Percentiles rank a stretch among this genome's conserved stretches.
phyloP scores from a whole-genome alignment of 1,140 invertebrate species.

The Aphelenchoides besseyi region DNA sequence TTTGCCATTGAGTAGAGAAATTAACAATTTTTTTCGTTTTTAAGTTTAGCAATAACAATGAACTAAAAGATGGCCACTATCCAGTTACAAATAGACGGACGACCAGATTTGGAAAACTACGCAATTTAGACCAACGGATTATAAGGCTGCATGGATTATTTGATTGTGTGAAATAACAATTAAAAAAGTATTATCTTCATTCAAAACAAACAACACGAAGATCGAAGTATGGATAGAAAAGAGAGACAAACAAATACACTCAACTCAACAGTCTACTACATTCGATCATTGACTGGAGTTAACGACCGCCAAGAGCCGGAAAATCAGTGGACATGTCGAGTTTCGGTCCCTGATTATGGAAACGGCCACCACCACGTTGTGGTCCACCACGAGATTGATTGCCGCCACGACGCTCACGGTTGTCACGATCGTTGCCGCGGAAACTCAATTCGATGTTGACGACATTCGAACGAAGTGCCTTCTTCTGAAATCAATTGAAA shows the following conservation, averaged over 20 bases:
- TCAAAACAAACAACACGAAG: not conserved
- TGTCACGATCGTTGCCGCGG: slow-evolving; percentile 14
- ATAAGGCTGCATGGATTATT: not conserved
- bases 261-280: not conserved
- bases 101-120: no score
- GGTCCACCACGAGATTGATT: slow-evolving; percentile 22
- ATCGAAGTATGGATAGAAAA: not conserved
- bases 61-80: not conserved
- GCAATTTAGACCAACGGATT: not conserved
- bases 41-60: not conserved
- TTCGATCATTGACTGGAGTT: not conserved
- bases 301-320: slow-evolving; percentile 39
- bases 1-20: not conserved
- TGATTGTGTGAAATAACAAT: not conserved
- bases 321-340: slow-evolving; percentile 16
- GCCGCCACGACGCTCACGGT: slow-evolving; percentile 20
- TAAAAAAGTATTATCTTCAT: no score
- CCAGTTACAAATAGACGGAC: no score
- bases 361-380: slow-evolving; percentile 25
- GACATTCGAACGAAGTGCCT: slow-evolving; percentile 34
- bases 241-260: not conserved
- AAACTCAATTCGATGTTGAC: slow-evolving; percentile 41
- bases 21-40: slow-evolving; percentile 16
- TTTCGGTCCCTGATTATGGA: not conserved
- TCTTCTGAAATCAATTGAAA: slow-evolving; percentile 31